phyloP scores from a whole-genome alignment of 2,797 vertebrate genomes.

The Manis pentadactyla region DNA sequence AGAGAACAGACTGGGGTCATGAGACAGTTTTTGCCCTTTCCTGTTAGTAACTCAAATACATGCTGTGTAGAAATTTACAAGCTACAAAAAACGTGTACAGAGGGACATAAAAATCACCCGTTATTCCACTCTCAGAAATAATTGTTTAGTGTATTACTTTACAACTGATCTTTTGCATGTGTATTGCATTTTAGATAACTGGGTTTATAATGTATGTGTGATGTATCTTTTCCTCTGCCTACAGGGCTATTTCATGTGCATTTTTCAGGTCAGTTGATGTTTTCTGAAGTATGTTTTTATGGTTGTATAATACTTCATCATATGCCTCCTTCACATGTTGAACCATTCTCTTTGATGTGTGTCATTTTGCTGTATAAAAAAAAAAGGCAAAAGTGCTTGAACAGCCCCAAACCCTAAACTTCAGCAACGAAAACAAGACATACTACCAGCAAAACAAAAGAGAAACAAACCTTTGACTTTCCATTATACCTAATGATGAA shows the following conservation, averaged over 20 bases:
- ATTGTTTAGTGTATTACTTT: background rate
- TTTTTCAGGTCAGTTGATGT: constrained; percentile 19
- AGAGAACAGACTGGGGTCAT: background rate
- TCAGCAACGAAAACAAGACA: background rate
- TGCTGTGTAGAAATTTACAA: background rate
- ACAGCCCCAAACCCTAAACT: background rate
- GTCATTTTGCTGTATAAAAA: background rate
- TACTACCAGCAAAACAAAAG: background rate
- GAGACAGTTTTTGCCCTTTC: background rate
- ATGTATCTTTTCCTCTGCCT: constrained; percentile 2
- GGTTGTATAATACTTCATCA: background rate
- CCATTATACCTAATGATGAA: background rate
- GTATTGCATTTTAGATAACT: background rate
- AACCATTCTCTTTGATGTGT: background rate
- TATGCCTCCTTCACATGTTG: background rate
- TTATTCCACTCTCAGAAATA: background rate
- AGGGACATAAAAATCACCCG: background rate
- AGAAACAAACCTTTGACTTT: background rate
- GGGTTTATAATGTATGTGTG: background rate
- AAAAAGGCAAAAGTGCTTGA: background rate
- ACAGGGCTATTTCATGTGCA: background rate
- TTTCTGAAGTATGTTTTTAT: background rate
- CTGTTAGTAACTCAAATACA: constrained; percentile 2
- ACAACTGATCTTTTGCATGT: background rate
- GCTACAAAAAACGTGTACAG: background rate